These are phyloP conservation scores for Eupeodes latifasciatus DNA, from an alignment of 2,888 invertebrate species.

Conservation along the genomic window DNA sequence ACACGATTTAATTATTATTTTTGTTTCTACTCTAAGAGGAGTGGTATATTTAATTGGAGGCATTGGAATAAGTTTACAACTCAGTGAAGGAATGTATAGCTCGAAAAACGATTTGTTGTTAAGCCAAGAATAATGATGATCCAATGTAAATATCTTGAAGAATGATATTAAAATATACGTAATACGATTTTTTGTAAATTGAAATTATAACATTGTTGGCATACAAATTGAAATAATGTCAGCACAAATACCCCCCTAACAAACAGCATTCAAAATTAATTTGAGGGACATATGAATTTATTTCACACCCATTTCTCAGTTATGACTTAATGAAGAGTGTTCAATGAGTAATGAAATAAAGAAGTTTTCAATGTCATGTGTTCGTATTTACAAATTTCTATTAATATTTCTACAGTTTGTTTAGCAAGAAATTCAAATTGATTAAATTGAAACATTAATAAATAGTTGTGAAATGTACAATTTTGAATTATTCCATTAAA, in stretches of 20 bases:
- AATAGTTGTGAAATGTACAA: too few species aligned
- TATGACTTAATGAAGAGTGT: slow-evolving; percentile 41
- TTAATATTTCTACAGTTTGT: background rate
- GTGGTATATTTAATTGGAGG: slow-evolving; percentile 11
- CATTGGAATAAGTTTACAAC: slow-evolving; percentile 7
- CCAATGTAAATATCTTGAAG: background rate
- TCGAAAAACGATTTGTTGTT: slow-evolving; percentile 12
- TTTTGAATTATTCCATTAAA: too few species aligned
- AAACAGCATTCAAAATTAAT: slow-evolving; percentile 47
- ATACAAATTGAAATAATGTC: slow-evolving; percentile 41
- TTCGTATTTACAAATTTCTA: background rate
- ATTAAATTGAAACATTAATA: too few species aligned
- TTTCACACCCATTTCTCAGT: slow-evolving; percentile 47
- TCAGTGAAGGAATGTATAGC: background rate
- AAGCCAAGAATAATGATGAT: slow-evolving; percentile 52
- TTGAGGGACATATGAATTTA: slow-evolving; percentile 51
- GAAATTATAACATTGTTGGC: slow-evolving; percentile 29
- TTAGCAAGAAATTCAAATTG: background rate
- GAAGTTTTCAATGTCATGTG: slow-evolving; percentile 56
- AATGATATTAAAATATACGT: background rate
- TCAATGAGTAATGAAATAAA: slow-evolving; percentile 52
- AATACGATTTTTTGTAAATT: background rate
- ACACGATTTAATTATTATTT: slow-evolving; percentile 69
- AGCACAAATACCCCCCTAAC: slow-evolving; percentile 4
- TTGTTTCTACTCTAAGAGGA: slow-evolving; percentile 1